Evolutionary conservation across 1,140 invertebrate genomes (phyloP), one percentile per base, ranked within the genome.

Genomic region (Aradophagus sp.): DNA sequence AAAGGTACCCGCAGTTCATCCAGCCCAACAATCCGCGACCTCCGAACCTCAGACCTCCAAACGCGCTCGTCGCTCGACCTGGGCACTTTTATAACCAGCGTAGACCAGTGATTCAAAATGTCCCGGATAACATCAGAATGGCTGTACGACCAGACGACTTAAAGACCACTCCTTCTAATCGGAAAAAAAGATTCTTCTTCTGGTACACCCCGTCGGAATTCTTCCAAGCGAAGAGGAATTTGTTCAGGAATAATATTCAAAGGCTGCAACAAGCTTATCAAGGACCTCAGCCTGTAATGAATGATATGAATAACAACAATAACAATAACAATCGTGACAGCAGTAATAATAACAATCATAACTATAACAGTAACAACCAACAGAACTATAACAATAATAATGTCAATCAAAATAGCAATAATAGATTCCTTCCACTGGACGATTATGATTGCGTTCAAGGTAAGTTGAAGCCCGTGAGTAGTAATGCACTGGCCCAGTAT

Each of bases 101-200:
- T n/a, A 1, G 13, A 1, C 59, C 47, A 5, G 29, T 44, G 12
- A 8, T 42, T 1, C 56, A 27, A 12, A 23, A 17, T 19, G 0
- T n/a, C 4, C 12, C 4, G 11, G 52, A 5, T 31, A 42, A 16
- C 7, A 19, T 48, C 12, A 32, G 52, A 20, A 12, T 29, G 6
- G 5, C 8, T 4, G 16, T 29, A 15, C 26, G 38, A 20, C 27
- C 58, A 0, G 19, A n/a, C 0, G 48, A 69, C 8, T 29, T 32
- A 0, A 44, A 42, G 11, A 7, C 12, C 2, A 1, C 52, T 0
- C 23, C 14, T 12, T 29, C 65, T 6, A 59, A 67, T 10, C 31
- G 55, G 4, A 62, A 62, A 2, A 70, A 63, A 8, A 12, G 58
- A 0, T 70, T 70, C 32, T 56, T 67, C 15, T 59, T 67, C n/a